Evolutionary conservation across 2,797 vertebrate species (phyloP).

Genomic region (Xenentodon cancila): DNA sequence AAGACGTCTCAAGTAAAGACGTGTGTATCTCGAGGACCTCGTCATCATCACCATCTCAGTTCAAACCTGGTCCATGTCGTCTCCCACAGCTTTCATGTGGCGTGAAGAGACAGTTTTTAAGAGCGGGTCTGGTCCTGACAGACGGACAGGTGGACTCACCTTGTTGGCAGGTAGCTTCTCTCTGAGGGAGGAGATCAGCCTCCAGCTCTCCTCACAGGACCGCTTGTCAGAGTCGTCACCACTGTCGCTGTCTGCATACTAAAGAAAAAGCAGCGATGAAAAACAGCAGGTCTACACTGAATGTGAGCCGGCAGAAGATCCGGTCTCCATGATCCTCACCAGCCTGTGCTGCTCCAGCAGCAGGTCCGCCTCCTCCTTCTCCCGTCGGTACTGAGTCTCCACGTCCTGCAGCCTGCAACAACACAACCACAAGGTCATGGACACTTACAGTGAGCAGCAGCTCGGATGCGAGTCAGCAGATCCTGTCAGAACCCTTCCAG

Average conservation of each 20-base stretch:
- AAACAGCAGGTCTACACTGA: not conserved
- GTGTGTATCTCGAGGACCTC: too few species aligned
- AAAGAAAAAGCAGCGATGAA: constrained; percentile 25
- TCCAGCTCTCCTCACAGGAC: constrained; percentile 93
- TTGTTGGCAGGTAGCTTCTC: constrained; percentile 91
- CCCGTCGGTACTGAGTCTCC: constrained; percentile 88
- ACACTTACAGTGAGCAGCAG: not conserved
- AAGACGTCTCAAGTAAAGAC: too few species aligned
- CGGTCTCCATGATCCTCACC: constrained; percentile 68
- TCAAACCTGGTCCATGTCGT: too few species aligned
- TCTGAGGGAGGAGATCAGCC: constrained; percentile 88
- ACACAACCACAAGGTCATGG: not conserved
- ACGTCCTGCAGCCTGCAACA: constrained; percentile 86
- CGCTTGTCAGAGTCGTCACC: constrained; percentile 91
- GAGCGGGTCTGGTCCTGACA: too few species aligned
- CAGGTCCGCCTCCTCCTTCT: constrained; percentile 91
- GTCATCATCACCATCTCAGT: too few species aligned
- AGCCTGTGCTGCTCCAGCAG: constrained; percentile 90
- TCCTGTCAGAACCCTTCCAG: not conserved
- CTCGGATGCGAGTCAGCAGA: not conserved
- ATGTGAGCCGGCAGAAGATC: fast-evolving
- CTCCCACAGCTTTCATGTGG: too few species aligned
- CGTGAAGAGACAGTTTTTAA: too few species aligned
- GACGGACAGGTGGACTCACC: too few species aligned
- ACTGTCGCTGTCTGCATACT: constrained; percentile 91